These are phyloP conservation scores for Oostethus manadensis DNA, from an alignment of 2,113 vertebrate genomes.

Conservation along the genomic window DNA sequence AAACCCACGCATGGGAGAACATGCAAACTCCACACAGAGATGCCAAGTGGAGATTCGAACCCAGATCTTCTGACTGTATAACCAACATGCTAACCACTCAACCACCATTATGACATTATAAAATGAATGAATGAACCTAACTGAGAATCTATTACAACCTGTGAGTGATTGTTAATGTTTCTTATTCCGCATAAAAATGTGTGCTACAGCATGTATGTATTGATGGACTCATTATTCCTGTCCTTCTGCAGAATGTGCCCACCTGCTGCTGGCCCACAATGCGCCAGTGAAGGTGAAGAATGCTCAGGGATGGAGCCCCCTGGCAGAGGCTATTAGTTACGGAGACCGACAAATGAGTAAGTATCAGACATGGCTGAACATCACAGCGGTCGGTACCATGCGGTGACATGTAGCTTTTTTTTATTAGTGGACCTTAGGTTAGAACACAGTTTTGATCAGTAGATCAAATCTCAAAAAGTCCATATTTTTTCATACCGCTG, in stretches of 20 bases:
- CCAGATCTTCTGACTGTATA: no score
- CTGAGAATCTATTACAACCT: background rate
- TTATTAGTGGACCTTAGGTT: background rate
- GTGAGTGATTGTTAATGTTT: background rate
- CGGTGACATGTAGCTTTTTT: background rate
- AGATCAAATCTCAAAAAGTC: conserved; percentile 27
- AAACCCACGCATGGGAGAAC: no score
- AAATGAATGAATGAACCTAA: no score
- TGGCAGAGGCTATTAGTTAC: conserved; percentile 98
- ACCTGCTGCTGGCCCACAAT: conserved; percentile 97
- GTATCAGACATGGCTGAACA: conserved; percentile 33
- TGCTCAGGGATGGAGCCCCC: conserved; percentile 99
- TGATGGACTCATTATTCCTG: background rate
- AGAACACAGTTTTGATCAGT: conserved; percentile 21
- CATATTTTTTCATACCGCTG: no score
- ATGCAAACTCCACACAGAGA: no score
- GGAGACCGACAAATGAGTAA: conserved; percentile 99
- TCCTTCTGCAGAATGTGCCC: conserved; percentile 87
- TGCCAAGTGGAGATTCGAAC: no score
- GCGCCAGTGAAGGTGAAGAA: conserved; percentile 99
- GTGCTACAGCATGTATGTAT: background rate
- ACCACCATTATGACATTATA: no score
- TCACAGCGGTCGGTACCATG: background rate
- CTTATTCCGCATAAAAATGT: background rate
- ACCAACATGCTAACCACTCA: no score